A percentile compares a stretch with the other conserved stretches of the same genome.
These are phyloP conservation scores for Gymnorhina tibicen DNA, from an alignment of 2,113 vertebrate genomes.

Conservation along the genomic window DNA sequence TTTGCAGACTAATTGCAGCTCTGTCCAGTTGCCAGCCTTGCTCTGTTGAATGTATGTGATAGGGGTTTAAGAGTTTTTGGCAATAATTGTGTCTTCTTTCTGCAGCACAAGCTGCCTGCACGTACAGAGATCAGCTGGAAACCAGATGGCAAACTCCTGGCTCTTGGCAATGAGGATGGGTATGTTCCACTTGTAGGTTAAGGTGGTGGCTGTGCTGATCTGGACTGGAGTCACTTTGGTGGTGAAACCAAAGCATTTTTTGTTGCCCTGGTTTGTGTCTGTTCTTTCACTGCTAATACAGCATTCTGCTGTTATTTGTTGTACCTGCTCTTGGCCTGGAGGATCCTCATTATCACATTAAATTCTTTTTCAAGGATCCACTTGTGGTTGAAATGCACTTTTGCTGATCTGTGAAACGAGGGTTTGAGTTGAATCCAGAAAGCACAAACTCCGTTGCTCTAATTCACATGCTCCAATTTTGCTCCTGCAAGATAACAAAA, in stretches of 20 bases:
- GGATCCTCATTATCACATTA: not conserved
- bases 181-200: constrained; percentile 64
- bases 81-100: constrained; percentile 19
- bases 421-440: not conserved
- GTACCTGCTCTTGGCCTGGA: not conserved
- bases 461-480: not conserved
- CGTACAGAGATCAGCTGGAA: constrained; percentile 97
- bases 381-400: not conserved
- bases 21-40: not conserved
- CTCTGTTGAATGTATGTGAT: not conserved
- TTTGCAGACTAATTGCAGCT: not conserved
- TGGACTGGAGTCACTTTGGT: not conserved
- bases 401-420: not conserved
- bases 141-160: constrained; percentile 86
- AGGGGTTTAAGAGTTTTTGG: not conserved
- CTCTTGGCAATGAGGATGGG: constrained; percentile 97
- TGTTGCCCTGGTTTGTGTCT: not conserved
- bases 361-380: not conserved
- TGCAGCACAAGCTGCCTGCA: constrained; percentile 89
- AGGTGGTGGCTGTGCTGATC: not conserved
- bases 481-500: not conserved
- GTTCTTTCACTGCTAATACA: not conserved
- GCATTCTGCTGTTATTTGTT: not conserved
- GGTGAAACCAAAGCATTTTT: not conserved
- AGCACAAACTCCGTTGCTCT: not conserved